These are phyloP conservation scores for Cyprinodon variegatus DNA, from an alignment of 2,113 vertebrate species.

Conservation along the genomic window DNA sequence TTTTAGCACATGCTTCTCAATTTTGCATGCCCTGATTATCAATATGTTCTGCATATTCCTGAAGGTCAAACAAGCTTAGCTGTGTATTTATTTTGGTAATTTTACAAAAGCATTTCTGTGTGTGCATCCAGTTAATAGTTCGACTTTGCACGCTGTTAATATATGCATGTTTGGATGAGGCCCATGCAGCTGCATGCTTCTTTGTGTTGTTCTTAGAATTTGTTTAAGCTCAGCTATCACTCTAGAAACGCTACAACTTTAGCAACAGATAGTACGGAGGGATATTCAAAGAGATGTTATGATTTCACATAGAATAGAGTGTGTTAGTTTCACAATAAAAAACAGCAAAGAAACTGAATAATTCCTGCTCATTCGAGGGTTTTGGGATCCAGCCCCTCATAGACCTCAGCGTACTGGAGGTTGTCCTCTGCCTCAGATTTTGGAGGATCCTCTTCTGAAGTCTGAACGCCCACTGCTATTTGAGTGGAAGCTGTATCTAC, in stretches of 20 bases:
- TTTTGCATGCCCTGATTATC: no score
- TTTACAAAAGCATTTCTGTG: no score
- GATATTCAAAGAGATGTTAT: conserved; percentile 4
- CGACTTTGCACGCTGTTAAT: no score
- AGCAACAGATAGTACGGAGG: background rate
- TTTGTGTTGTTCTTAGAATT: background rate
- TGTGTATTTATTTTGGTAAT: no score
- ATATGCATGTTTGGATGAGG: no score
- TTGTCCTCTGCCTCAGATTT: conserved; percentile 22
- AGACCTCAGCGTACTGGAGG: conserved; percentile 25
- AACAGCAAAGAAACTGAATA: background rate
- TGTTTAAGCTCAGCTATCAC: background rate
- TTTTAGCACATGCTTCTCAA: no score
- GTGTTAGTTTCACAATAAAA: background rate
- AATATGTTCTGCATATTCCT: no score
- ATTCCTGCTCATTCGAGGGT: conserved; percentile 26
- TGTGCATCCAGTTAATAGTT: no score
- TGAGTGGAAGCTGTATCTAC: conserved; percentile 12
- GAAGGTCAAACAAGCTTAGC: no score
- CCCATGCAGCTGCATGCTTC: no score
- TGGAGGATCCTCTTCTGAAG: conserved; percentile 6
- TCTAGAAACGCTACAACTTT: background rate
- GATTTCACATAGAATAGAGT: conserved; percentile 19
- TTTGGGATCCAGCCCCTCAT: conserved; percentile 49
- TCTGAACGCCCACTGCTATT: conserved; percentile 29